A percentile compares a stretch with the other conserved stretches of the same genome.
Conservation (phyloP, 1,140 invertebrate genomes). For the Protaetia brevitarsis region DNA sequence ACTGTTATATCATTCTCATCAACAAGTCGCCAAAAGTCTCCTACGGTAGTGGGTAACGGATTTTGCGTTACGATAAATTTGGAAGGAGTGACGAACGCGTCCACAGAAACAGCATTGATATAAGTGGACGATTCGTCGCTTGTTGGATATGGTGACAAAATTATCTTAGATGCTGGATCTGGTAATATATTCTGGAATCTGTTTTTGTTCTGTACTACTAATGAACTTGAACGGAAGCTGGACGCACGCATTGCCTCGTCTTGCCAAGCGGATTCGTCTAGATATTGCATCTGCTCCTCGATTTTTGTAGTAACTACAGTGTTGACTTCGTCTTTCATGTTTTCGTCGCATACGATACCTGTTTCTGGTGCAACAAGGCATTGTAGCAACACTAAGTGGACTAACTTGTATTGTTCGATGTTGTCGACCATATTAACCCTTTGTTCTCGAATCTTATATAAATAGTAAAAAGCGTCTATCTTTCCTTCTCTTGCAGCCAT, state of each 20-base stretch:
- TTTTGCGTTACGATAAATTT: conserved; percentile 54
- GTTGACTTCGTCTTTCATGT: conserved; percentile 28
- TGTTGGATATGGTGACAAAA: conserved; percentile 23
- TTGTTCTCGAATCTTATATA: conserved; percentile 74
- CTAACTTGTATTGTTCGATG: conserved; percentile 44
- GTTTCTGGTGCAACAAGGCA: conserved; percentile 36
- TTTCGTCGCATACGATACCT: conserved; percentile 33
- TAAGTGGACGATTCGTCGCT: conserved; percentile 49
- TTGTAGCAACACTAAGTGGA: conserved; percentile 43
- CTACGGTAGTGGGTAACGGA: conserved; percentile 53
- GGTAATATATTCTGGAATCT: conserved; percentile 33
- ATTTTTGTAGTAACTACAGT: conserved; percentile 25
- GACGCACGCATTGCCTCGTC: conserved; percentile 33
- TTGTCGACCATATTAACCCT: conserved; percentile 76
- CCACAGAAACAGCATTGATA: conserved; percentile 64
- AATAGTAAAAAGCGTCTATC: conserved; percentile 80
- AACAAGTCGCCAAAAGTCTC: conserved; percentile 62
- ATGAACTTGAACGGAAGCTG: background rate
- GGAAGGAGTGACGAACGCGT: conserved; percentile 53
- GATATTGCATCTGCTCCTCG: conserved; percentile 33
- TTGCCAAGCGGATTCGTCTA: conserved; percentile 35
- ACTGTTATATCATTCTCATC: conserved; percentile 55
- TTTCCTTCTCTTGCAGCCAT: conserved; percentile 59
- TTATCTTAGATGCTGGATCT: conserved; percentile 16
- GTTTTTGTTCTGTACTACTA: conserved; percentile 30